Base-by-base conservation (phyloP, 2,797 vertebrate species). In the Orientallactaga sibirica region DNA sequence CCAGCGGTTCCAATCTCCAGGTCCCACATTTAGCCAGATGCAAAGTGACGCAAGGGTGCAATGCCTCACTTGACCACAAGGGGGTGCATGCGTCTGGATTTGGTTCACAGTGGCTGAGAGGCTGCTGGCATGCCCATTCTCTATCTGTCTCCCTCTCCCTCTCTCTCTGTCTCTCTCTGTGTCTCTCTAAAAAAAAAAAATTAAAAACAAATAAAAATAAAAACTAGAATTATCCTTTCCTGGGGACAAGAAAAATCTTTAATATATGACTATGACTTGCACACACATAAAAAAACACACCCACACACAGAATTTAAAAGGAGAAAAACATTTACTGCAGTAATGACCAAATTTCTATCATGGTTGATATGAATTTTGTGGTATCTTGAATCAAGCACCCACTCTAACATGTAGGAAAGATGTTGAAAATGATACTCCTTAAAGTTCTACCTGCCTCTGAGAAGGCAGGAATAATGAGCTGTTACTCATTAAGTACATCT, bases 371-470 rank as follows among this genome's bases (percentile, higher is more conserved):
- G 20, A 88, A 62, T 14, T 52, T 70, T 5, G 5, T 4, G 22
- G 1, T 52, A 2, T 18, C 14, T 77, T 90, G 18, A 24, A 25
- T 77, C 10, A 41, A 58, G 22, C 2, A 62, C 3, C n/a, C 7
- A 29, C 14, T n/a, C n/a, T 76, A 15, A 91, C 37, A 41, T n/a
- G 33, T n/a, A 91, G n/a, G 86, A 79, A 67, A 89, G 14, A 90
- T 27, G 62, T 25, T 67, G 37, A 48, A 91, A 82, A 22, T 20
- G 24, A 68, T 18, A 2, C 41, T 3, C 1, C 1, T n/a, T 70
- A 84, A 81, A 25, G 12, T 41, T 10, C 11, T 4, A 61, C 4
- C 3, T 55, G 7, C 27, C 25, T 87, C 29, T 41, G 52, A 74
- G 70, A 66, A 43, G 4, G 33, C 25, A 25, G 19, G 0, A 61